Base-by-base conservation (phyloP, 2,888 invertebrate species). In the Osmoderma eremita region DNA sequence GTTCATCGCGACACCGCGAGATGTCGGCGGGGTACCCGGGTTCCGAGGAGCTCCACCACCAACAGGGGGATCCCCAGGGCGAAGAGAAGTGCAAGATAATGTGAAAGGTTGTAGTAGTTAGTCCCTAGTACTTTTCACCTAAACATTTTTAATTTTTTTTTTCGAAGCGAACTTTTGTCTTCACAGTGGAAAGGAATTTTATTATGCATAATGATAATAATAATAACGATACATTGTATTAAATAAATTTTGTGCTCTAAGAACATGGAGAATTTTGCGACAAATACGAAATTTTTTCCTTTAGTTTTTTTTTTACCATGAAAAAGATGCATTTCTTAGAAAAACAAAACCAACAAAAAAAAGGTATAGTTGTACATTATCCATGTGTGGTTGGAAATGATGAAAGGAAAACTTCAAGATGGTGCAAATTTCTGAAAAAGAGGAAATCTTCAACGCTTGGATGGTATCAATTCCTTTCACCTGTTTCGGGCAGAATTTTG, bases 21-120 rank as follows among this genome's bases (percentile, higher is more conserved):
- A 81, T 81, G 73, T 78, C 83, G 42, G 81, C 80, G 30, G 80
- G 79, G 41, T 77, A 76, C 70, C 69, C 79, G 20, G 80, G 82
- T 58, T 76, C 82, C 5, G 86, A 86, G 75, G 86, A 86, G 61
- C 80, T 86, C 63, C 85, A 86, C 72, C 85, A 86, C 73, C 86
- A 86, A 67, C 83, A 84, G 76, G 86, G 83, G 1, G 83, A 82
- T 68, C 82, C 82, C 0, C 82, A 81, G 73, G 84, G 85, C 45
- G 86, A 86, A 71, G 87, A 88, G 69, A 85, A 86, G 71, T 88
- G 88, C 80, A 78, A 82, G 72, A 79, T 88, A 70, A 87, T 87
- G 88, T 88, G 80, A 84, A 49, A 8, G 8, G 30, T 10, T 8
- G 53, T 53, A 38, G 24, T n/a, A n/a, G n/a, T n/a, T n/a, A n/a